Conservation (phyloP, 2,888 invertebrate genomes). For the Diaperis boleti region DNA sequence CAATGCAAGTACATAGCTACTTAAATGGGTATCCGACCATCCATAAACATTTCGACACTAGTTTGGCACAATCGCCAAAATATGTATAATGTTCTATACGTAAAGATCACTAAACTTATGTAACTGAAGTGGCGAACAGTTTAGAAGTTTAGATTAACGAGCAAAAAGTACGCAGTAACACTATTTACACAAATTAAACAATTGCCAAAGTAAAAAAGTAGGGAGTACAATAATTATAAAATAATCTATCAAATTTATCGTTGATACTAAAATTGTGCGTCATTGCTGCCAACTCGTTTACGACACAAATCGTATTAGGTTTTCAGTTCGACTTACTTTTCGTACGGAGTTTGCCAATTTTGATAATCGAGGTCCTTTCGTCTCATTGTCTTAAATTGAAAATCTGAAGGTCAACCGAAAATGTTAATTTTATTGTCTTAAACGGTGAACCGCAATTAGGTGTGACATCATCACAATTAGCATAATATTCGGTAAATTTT, state of each 20-base stretch:
- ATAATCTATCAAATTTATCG: neutral
- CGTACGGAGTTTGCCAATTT: conserved; percentile 12
- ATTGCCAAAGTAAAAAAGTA: neutral
- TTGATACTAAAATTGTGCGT: conserved; percentile 4
- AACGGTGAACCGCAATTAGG: neutral
- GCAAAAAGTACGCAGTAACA: conserved; percentile 7
- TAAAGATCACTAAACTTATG: neutral
- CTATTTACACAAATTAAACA: neutral
- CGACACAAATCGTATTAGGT: neutral
- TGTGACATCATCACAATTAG: neutral
- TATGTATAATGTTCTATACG: too few relatives aligned
- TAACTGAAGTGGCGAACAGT: neutral
- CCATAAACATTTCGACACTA: conserved; percentile 1
- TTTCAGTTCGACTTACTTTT: conserved; percentile 4
- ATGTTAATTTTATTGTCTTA: neutral
- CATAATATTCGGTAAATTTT: neutral
- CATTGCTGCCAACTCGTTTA: conserved; percentile 5
- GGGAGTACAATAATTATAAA: too few relatives aligned
- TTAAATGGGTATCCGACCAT: too few relatives aligned
- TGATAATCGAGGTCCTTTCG: conserved; percentile 12
- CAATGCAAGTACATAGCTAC: neutral
- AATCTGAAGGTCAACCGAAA: conserved; percentile 4
- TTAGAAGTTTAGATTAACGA: neutral
- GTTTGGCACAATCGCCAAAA: neutral
- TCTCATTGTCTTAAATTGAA: conserved; percentile 15